Evolutionary conservation across 2,888 invertebrate species (phyloP).

Genomic region (Lasioglossum morio): DNA sequence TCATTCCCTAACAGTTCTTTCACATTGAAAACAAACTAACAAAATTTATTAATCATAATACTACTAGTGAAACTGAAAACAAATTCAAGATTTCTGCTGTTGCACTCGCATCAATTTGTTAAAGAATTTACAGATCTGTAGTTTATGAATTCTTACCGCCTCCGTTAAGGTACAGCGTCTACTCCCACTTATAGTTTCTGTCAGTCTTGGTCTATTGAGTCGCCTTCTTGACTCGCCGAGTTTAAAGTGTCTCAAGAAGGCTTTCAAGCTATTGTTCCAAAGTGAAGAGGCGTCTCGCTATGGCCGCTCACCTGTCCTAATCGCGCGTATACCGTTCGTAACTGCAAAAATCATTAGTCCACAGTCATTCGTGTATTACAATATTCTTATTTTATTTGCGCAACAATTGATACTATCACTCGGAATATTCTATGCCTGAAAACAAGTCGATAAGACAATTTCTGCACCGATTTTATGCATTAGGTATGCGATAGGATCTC

Average conservation of each 20-base stretch:
- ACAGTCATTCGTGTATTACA: background rate
- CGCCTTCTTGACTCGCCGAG: background rate
- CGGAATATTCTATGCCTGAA: background rate
- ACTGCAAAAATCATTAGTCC: constrained; percentile 1
- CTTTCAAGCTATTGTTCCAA: constrained; percentile 1
- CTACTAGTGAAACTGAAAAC: too few relatives aligned
- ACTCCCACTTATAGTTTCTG: background rate
- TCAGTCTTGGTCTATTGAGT: constrained; percentile 8
- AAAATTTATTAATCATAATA: too few relatives aligned
- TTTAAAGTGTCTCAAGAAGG: constrained; percentile 18
- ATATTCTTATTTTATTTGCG: background rate
- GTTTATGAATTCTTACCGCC: background rate
- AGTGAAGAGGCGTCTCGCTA: constrained; percentile 13
- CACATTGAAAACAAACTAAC: too few relatives aligned
- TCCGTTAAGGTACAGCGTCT: background rate
- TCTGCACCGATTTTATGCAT: background rate
- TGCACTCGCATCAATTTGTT: background rate
- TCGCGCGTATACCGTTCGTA: background rate
- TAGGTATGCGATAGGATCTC: too few relatives aligned
- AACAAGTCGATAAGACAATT: background rate
- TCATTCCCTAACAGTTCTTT: too few relatives aligned
- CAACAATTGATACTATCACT: background rate
- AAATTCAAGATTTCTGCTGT: background rate
- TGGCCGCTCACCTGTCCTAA: constrained; percentile 14
- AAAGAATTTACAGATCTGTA: background rate